Conservation (phyloP, 2,113 vertebrate species). For the Campylomormyrus tamandua region DNA sequence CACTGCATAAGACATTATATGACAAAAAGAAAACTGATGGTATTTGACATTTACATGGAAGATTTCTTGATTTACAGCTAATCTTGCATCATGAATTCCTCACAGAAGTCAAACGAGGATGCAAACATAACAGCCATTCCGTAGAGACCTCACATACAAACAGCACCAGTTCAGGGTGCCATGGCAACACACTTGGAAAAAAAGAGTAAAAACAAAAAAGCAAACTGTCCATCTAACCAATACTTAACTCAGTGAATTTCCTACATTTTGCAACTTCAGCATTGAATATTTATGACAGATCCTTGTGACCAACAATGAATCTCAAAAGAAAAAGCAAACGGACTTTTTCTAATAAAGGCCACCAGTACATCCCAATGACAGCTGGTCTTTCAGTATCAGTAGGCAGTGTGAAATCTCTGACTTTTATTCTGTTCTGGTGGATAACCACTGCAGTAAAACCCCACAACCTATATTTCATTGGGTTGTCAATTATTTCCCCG, state of each 20-base stretch:
- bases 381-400: neutral
- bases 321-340: neutral
- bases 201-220: neutral
- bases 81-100: slow-evolving; percentile 12
- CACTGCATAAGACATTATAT: neutral
- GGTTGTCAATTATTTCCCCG: neutral
- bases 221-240: neutral
- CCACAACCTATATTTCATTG: neutral
- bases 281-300: neutral
- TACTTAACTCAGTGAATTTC: neutral
- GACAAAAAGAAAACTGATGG: neutral
- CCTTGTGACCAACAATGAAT: neutral
- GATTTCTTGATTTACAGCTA: slow-evolving; percentile 9
- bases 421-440: neutral
- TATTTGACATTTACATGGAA: neutral
- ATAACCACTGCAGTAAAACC: neutral
- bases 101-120: slow-evolving; percentile 8
- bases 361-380: neutral
- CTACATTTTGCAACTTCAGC: neutral
- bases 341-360: neutral
- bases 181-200: slow-evolving; percentile 7
- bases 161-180: neutral
- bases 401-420: neutral
- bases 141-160: neutral
- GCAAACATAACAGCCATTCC: neutral